phyloP scores from a whole-genome alignment of 1,140 invertebrate species.

The Heliothis virescens region DNA sequence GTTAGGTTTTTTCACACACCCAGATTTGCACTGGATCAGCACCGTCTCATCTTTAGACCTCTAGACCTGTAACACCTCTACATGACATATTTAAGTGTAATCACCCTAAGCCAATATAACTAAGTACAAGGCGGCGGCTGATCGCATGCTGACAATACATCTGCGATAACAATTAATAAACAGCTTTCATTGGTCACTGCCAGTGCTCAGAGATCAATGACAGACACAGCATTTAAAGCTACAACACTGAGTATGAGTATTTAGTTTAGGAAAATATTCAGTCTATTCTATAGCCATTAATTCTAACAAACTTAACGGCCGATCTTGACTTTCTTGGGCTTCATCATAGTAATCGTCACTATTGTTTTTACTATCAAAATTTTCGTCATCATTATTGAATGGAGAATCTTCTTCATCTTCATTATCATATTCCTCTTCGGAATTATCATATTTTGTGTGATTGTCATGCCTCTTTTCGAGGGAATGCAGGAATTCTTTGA shows the following conservation, averaged over 20 bases:
- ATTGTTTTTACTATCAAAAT: slow-evolving; percentile 46
- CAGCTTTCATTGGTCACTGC: slow-evolving; percentile 39
- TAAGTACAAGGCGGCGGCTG: no score
- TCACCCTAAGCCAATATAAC: no score
- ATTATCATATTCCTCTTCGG: slow-evolving; percentile 65
- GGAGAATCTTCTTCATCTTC: slow-evolving; percentile 56
- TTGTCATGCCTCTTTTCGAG: slow-evolving; percentile 60
- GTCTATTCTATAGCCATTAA: slow-evolving; percentile 83
- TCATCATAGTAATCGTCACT: slow-evolving; percentile 60
- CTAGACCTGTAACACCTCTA: no score
- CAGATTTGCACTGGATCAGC: no score
- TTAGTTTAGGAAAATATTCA: slow-evolving; percentile 62
- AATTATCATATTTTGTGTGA: slow-evolving; percentile 46
- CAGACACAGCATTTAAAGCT: slow-evolving; percentile 67
- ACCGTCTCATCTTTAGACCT: no score
- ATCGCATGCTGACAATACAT: no score
- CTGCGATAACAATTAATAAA: slow-evolving; percentile 4
- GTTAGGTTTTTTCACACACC: not conserved
- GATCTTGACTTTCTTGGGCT: slow-evolving; percentile 43
- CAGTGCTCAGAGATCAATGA: slow-evolving; percentile 58
- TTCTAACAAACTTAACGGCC: slow-evolving; percentile 75
- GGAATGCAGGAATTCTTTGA: slow-evolving; percentile 71
- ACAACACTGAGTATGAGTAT: slow-evolving; percentile 62
- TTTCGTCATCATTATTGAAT: slow-evolving; percentile 55
- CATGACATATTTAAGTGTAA: no score